A percentile compares a stretch with the other conserved stretches of the same genome.
phyloP scores from a whole-genome alignment of 2,113 vertebrate genomes.

The Reinhardtius hippoglossoides region DNA sequence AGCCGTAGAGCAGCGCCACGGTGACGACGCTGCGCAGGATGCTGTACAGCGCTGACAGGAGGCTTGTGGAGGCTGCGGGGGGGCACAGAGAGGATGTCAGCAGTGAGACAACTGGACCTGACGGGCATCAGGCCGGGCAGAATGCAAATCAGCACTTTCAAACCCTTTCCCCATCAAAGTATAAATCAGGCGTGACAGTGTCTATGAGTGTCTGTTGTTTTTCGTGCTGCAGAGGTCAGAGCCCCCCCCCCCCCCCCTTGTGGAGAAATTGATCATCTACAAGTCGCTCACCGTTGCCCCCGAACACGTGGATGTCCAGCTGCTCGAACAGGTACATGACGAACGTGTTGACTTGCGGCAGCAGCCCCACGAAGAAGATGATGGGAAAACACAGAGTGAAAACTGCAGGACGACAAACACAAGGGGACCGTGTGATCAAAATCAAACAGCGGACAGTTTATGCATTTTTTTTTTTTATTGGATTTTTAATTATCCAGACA shows the following conservation, averaged over 20 bases:
- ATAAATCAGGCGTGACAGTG: not conserved
- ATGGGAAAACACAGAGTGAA: slow-evolving; percentile 97
- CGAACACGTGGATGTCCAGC: slow-evolving; percentile 97
- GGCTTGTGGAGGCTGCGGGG: slow-evolving; percentile 91
- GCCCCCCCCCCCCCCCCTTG: slow-evolving; percentile 1
- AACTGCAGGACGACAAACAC: slow-evolving; percentile 79
- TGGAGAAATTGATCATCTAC: not conserved
- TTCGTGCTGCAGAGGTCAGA: slow-evolving; percentile 32
- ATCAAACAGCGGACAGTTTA: not conserved
- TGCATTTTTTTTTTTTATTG: not conserved
- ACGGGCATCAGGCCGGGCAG: slow-evolving; percentile 34
- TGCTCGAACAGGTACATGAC: slow-evolving; percentile 99
- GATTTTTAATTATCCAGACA: not conserved
- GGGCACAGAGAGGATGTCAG: slow-evolving; percentile 51
- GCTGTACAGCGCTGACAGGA: slow-evolving; percentile 95
- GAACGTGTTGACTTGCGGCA: slow-evolving; percentile 99
- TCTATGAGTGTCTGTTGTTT: slow-evolving; percentile 4
- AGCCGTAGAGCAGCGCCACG: slow-evolving; percentile 92
- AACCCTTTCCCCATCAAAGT: not conserved
- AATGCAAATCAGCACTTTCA: slow-evolving; percentile 53
- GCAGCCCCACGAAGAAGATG: slow-evolving; percentile 96
- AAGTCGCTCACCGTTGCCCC: slow-evolving; percentile 92
- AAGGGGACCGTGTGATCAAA: not conserved
- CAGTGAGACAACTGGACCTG: slow-evolving; percentile 25
- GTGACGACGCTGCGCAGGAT: slow-evolving; percentile 94